Evolutionary conservation across 2,113 vertebrate species (phyloP).

Genomic region (Tachycineta bicolor): DNA sequence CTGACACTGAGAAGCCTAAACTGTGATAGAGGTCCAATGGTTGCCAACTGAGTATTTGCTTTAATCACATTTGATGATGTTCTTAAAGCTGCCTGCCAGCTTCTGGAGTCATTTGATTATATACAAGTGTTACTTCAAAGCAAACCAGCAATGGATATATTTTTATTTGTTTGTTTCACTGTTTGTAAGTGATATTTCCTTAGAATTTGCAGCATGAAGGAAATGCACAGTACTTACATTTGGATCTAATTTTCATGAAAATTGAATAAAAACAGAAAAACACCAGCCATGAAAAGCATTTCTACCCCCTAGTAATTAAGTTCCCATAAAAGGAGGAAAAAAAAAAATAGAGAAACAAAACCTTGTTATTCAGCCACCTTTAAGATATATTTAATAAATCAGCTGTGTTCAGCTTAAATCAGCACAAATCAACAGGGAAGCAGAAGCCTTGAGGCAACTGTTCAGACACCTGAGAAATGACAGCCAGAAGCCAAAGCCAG

Average conservation of each 20-base stretch:
- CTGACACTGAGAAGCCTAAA: not conserved
- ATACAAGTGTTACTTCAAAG: conserved; percentile 54
- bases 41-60: conserved; percentile 36
- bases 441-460: not conserved
- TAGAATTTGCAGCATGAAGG: conserved; percentile 2
- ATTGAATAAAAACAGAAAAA: conserved; percentile 19
- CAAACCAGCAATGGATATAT: conserved; percentile 35
- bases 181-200: conserved; percentile 28
- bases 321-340: not conserved
- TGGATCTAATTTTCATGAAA: conserved; percentile 41
- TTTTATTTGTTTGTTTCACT: conserved; percentile 62
- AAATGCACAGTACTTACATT: not conserved
- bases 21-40: conserved; percentile 2
- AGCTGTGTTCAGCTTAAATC: not conserved
- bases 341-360: no score
- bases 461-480: conserved; percentile 24
- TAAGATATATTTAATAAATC: conserved; percentile 15
- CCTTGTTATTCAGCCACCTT: not conserved
- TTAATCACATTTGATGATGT: conserved; percentile 48
- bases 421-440: not conserved
- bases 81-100: conserved; percentile 51
- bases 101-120: conserved; percentile 52
- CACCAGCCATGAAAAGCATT: not conserved
- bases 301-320: not conserved
- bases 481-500: not conserved